phyloP scores from a whole-genome alignment of 2,888 invertebrate species.

The Pammene aurita region DNA sequence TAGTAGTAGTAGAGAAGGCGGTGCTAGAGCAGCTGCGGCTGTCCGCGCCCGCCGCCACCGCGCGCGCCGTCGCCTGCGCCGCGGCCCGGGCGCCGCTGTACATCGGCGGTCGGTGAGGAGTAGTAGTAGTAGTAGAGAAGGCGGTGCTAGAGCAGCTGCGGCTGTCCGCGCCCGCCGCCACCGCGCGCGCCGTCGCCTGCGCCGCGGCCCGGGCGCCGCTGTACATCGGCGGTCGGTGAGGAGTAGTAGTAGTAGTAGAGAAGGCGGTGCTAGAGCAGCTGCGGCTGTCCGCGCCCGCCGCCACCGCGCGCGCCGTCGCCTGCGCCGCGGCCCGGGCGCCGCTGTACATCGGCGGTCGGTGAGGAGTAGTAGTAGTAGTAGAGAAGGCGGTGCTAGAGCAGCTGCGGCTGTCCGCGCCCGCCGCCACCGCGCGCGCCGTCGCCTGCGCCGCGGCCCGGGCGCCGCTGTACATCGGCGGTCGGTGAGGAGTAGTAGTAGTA shows the following conservation, averaged over 20 bases:
- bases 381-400: slow-evolving; percentile 68
- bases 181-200: slow-evolving; percentile 76
- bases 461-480: slow-evolving; percentile 86
- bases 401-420: slow-evolving; percentile 57
- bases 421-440: slow-evolving; percentile 78
- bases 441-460: slow-evolving; percentile 82
- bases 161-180: slow-evolving; percentile 72
- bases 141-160: slow-evolving; percentile 64
- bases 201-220: slow-evolving; percentile 83
- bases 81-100: slow-evolving; percentile 85
- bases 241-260: slow-evolving; percentile 62
- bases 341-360: slow-evolving; percentile 86
- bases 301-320: slow-evolving; percentile 77
- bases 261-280: slow-evolving; percentile 67
- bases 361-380: slow-evolving; percentile 60
- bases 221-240: slow-evolving; percentile 86
- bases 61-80: slow-evolving; percentile 76
- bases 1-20: slow-evolving; percentile 71
- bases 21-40: slow-evolving; percentile 58
- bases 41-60: slow-evolving; percentile 73
- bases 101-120: slow-evolving; percentile 84
- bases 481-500: slow-evolving; percentile 75
- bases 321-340: slow-evolving; percentile 84
- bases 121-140: slow-evolving; percentile 65
- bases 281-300: slow-evolving; percentile 62